A percentile compares a stretch with the other conserved stretches of the same genome.
phyloP scores from a whole-genome alignment of 2,797 vertebrate genomes.

The Myotis myotis region DNA sequence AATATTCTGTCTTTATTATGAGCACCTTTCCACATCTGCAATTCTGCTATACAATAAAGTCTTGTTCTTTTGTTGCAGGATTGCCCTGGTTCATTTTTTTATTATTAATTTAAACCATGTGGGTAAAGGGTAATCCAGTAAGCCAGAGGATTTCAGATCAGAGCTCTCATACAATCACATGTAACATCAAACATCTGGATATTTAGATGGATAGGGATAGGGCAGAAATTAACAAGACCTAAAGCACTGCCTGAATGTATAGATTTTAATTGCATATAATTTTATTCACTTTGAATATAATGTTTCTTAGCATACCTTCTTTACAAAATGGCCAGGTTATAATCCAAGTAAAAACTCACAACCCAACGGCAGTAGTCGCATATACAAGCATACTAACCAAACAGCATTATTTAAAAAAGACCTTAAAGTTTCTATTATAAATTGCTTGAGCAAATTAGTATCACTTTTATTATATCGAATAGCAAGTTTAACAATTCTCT shows the following conservation, averaged over 20 bases:
- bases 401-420: slow-evolving; percentile 18
- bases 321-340: slow-evolving; percentile 2
- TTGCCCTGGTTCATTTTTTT: slow-evolving; percentile 83
- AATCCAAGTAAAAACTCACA: slow-evolving; percentile 40
- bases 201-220: slow-evolving; percentile 75
- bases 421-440: slow-evolving; percentile 5
- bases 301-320: neutral
- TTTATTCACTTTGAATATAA: slow-evolving; percentile 53
- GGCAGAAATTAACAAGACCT: slow-evolving; percentile 57
- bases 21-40: slow-evolving; percentile 90
- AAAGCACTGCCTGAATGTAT: slow-evolving; percentile 60
- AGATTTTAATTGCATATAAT: slow-evolving; percentile 62
- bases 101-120: slow-evolving; percentile 90
- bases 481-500: neutral
- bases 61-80: slow-evolving; percentile 88
- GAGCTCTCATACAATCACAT: slow-evolving; percentile 85
- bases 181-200: slow-evolving; percentile 87
- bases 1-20: slow-evolving; percentile 85
- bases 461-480: slow-evolving; percentile 16
- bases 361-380: neutral
- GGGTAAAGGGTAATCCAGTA: slow-evolving; percentile 88
- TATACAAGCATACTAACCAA: slow-evolving; percentile 5
- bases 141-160: slow-evolving; percentile 88
- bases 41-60: slow-evolving; percentile 87
- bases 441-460: neutral